Conservation (phyloP, 2,113 vertebrate species). For the Oryctolagus cuniculus region DNA sequence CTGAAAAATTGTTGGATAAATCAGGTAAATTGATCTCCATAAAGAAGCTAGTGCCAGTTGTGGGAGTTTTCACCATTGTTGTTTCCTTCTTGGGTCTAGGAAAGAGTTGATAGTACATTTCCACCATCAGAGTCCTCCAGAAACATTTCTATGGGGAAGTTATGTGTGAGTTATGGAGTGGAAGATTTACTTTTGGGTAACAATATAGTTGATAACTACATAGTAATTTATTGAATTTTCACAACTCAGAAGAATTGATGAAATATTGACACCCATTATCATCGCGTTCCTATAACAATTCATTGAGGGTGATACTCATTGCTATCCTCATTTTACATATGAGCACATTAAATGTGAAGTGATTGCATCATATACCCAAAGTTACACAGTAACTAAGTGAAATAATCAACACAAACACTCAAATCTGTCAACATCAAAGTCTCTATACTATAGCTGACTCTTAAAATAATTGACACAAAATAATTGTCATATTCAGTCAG, state of each 20-base stretch:
- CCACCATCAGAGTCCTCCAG: neutral
- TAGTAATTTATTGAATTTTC: neutral
- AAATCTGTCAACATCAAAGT: neutral
- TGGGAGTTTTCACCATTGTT: rapidly evolving
- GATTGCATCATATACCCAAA: neutral
- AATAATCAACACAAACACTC: neutral
- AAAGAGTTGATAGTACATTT: conserved; percentile 4
- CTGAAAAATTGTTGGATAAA: neutral
- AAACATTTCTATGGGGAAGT: neutral
- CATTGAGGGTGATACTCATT: neutral
- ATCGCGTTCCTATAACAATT: neutral
- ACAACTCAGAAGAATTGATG: conserved; percentile 12
- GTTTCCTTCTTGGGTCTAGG: neutral
- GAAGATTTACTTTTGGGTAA: neutral
- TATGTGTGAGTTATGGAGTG: neutral
- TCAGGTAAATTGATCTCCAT: neutral
- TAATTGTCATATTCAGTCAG: neutral
- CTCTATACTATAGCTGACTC: neutral
- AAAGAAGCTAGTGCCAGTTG: neutral
- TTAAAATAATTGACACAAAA: conserved; percentile 8
- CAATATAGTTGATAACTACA: neutral
- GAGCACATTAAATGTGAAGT: neutral
- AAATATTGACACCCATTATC: neutral
- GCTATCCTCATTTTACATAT: neutral
- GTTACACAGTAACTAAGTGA: neutral